phyloP scores from a whole-genome alignment of 2,888 invertebrate species.

The Limenitis camilla region DNA sequence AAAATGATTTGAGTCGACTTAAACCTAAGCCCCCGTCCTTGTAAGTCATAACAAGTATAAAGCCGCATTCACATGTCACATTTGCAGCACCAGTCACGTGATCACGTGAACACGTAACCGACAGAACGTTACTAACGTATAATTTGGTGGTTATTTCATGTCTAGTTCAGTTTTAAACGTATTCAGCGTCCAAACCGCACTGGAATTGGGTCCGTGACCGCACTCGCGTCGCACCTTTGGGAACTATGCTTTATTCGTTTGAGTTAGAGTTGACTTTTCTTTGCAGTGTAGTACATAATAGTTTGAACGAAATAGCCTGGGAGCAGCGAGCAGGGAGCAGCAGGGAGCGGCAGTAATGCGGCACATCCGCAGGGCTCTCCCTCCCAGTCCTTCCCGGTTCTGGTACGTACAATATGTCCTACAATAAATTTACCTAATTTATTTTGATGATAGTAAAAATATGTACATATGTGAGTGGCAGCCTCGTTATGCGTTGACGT shows the following conservation, averaged over 20 bases:
- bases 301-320: constrained; percentile 36
- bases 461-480: constrained; percentile 24
- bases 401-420: constrained; percentile 17
- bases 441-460: constrained; percentile 27
- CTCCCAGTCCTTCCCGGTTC: constrained; percentile 8
- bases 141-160: constrained; percentile 25
- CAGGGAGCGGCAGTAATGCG: constrained; percentile 41
- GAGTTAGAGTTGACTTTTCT: background rate
- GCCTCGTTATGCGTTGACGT: constrained; percentile 18
- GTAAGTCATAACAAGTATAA: too few species aligned
- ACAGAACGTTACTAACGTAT: constrained; percentile 17
- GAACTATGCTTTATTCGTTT: background rate
- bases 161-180: constrained; percentile 28
- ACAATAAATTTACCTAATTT: constrained; percentile 31
- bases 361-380: constrained; percentile 39
- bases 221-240: background rate
- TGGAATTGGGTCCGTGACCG: constrained; percentile 18
- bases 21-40: too few species aligned
- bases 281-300: constrained; percentile 14
- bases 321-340: constrained; percentile 40
- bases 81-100: background rate
- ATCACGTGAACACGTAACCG: constrained; percentile 2
- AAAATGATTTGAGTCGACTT: too few species aligned
- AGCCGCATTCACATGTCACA: too few species aligned
- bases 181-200: constrained; percentile 28